A percentile compares a stretch with the other conserved stretches of the same genome.
Conservation (phyloP, 2,888 invertebrate species). For the Nematopogon swammerdamellus region DNA sequence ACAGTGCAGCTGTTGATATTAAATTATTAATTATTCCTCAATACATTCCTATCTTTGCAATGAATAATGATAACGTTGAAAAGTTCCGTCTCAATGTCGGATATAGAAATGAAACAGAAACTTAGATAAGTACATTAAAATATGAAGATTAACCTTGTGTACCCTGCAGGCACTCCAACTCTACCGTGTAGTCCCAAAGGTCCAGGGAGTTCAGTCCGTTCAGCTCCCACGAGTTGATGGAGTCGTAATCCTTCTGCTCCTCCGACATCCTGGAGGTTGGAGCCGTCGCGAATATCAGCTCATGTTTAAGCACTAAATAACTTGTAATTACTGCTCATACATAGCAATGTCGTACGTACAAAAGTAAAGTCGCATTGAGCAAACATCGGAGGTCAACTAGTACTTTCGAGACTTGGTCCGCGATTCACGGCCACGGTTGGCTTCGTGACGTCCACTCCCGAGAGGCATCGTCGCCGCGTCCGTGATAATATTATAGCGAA, state of each 20-base stretch:
- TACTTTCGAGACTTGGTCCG: neutral
- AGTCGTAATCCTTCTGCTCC: constrained; percentile 42
- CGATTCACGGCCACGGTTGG: neutral
- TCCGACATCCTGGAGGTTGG: constrained; percentile 48
- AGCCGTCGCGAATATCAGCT: too few species aligned
- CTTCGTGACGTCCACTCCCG: neutral
- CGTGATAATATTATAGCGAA: too few species aligned
- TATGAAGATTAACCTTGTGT: constrained; percentile 62
- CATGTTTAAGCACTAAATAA: neutral
- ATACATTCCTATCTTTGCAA: too few species aligned
- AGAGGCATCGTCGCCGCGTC: neutral
- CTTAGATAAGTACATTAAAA: too few species aligned
- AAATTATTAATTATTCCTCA: too few species aligned
- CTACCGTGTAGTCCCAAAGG: constrained; percentile 83
- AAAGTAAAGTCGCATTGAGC: too few species aligned
- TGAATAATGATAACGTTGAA: too few species aligned
- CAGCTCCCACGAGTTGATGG: constrained; percentile 50
- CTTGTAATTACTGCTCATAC: neutral
- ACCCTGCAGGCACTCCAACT: constrained; percentile 75
- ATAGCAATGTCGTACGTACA: neutral
- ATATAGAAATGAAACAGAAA: too few species aligned
- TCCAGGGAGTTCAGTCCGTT: constrained; percentile 68
- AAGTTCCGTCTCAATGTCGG: too few species aligned
- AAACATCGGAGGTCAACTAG: too few species aligned
- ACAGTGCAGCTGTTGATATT: too few species aligned